phyloP scores from a whole-genome alignment of 2,113 vertebrate genomes.

The Spilogale gracilis region DNA sequence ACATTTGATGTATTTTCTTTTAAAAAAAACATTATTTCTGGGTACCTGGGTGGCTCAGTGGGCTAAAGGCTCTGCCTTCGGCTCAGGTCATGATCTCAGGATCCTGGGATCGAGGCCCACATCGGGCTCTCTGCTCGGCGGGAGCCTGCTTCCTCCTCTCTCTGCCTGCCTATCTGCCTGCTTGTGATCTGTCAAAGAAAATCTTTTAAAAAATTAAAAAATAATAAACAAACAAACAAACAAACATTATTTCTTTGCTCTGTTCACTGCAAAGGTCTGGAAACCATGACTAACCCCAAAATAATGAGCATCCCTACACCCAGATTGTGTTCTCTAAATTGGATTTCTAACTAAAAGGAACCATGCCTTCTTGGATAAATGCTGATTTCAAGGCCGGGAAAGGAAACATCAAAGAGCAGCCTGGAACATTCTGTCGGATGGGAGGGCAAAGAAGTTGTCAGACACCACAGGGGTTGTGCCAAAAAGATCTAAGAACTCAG shows the following conservation, averaged over 20 bases:
- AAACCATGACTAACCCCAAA: not conserved
- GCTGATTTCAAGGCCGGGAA: not conserved
- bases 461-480: not conserved
- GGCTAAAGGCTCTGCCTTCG: too few species aligned
- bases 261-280: not conserved
- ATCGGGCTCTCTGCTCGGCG: too few species aligned
- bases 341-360: conserved; percentile 30
- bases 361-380: not conserved
- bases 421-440: not conserved
- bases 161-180: too few species aligned
- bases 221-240: not conserved
- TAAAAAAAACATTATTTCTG: not conserved
- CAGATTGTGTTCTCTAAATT: not conserved
- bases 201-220: too few species aligned
- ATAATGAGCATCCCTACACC: not conserved
- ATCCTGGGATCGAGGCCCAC: too few species aligned
- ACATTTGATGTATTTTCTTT: not conserved
- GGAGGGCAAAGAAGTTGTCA: not conserved
- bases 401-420: not conserved
- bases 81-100: too few species aligned
- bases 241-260: not conserved
- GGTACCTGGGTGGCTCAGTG: too few species aligned
- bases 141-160: too few species aligned
- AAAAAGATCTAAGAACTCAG: not conserved
- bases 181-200: too few species aligned